These are phyloP conservation scores for Dermochelys coriacea DNA, from an alignment of 2,797 vertebrate species.

Conservation along the genomic window DNA sequence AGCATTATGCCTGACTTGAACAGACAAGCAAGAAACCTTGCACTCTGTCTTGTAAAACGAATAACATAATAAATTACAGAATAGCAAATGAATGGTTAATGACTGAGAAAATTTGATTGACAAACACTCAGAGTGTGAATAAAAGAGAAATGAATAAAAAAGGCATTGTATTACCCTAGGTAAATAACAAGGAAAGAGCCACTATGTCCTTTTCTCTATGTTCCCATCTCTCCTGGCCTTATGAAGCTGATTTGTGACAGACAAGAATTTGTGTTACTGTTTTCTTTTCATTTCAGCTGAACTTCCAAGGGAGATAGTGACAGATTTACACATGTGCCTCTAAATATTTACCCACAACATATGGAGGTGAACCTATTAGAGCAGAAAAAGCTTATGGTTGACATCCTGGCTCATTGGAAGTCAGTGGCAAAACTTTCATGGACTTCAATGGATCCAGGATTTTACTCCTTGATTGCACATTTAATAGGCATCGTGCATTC, in stretches of 20 bases:
- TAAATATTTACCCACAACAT: accelerated
- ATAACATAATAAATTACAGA: slow-evolving; percentile 21
- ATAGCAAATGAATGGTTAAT: slow-evolving; percentile 54
- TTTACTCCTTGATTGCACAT: neutral
- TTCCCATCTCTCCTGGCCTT: neutral
- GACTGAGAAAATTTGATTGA: slow-evolving; percentile 61
- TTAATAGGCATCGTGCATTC: neutral
- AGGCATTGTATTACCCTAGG: neutral
- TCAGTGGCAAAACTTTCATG: neutral
- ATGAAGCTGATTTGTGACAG: neutral
- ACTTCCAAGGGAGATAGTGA: neutral
- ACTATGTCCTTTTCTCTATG: neutral
- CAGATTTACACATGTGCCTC: neutral
- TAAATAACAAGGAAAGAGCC: neutral
- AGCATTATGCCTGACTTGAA: slow-evolving; percentile 13
- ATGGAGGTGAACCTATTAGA: neutral
- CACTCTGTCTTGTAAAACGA: slow-evolving; percentile 16
- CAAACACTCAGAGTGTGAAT: slow-evolving; percentile 22
- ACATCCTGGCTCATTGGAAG: neutral
- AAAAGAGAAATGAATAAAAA: slow-evolving; percentile 32
- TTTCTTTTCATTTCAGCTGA: neutral
- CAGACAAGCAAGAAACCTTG: slow-evolving; percentile 32
- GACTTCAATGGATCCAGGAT: neutral
- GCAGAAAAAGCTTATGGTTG: neutral
- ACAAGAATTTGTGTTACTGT: neutral